These are phyloP conservation scores for Enteromius mattozi DNA, from an alignment of 2,797 vertebrate genomes.

Conservation along the genomic window DNA sequence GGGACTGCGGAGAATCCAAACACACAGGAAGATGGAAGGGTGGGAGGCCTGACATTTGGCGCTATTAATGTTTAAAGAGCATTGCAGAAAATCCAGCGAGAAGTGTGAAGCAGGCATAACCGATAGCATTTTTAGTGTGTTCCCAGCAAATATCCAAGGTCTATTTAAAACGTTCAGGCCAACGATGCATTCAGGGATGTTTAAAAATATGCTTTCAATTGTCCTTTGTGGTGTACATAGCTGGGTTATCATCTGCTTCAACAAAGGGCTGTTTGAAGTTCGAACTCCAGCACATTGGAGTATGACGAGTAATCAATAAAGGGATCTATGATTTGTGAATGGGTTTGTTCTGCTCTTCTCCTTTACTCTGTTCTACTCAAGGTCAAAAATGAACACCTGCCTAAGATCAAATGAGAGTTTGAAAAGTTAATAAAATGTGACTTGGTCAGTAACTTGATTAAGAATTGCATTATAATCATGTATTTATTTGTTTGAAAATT, in stretches of 20 bases:
- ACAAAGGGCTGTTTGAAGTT: slow-evolving; percentile 19
- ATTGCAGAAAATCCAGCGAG: slow-evolving; percentile 45
- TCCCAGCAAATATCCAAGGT: slow-evolving; percentile 38
- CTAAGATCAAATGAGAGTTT: not conserved
- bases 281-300: not conserved
- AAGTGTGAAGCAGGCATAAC: slow-evolving; percentile 50
- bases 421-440: not conserved
- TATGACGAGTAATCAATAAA: not conserved
- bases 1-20: slow-evolving; percentile 57
- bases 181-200: slow-evolving; percentile 27
- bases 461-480: not conserved
- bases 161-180: slow-evolving; percentile 40
- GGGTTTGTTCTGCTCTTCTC: not conserved
- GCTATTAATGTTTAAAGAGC: slow-evolving; percentile 61
- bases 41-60: slow-evolving; percentile 56
- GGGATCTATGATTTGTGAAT: not conserved
- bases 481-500: not conserved
- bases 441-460: not conserved
- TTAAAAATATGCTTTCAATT: slow-evolving; percentile 23
- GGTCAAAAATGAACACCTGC: not conserved
- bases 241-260: slow-evolving; percentile 27
- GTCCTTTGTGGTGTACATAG: slow-evolving; percentile 8
- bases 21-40: slow-evolving; percentile 55
- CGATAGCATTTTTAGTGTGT: slow-evolving; percentile 27
- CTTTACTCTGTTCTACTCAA: not conserved